Base-by-base conservation (phyloP, 2,888 invertebrate genomes). In the Tenthredo livida region DNA sequence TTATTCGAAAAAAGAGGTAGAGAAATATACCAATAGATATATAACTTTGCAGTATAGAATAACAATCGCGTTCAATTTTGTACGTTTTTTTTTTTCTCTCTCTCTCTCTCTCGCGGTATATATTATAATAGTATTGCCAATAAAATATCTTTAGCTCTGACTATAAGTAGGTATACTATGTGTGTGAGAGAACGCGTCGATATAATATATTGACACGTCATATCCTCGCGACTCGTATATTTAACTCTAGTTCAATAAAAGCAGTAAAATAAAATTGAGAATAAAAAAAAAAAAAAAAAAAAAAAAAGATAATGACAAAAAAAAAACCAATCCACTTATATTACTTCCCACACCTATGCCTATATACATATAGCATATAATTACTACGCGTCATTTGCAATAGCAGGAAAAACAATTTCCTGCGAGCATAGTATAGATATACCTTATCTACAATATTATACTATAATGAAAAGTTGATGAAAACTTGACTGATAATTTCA, bases 371-470 rank as follows among this genome's bases (percentile, higher is more conserved):
- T n/a, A 50, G 12, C 1, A 17, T 54, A 54, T n/a, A 54, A 54
- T 54, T 54, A 54, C n/a, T 54, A 54, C 54, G 54, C 54, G 54
- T 54, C 54, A 54, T 54, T 54, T n/a, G n/a, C 54, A 54, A 54
- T n/a, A n/a, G 6, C n/a, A 54, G 54, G n/a, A 54, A 54, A 54
- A 54, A 54, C 6, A 50, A 50, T 50, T 50, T 50, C 50, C 50
- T 50, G 5, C 6, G 17, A 15, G 50, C 17, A 43, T 10, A 43
- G n/a, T 54, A 54, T n/a, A 50, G 17, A 7, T n/a, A 6, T 6
- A 17, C 17, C 6, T 54, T n/a, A 54, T 54, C n/a, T 17, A 54
- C n/a, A 7, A 54, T 54, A 54, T 54, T 54, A 54, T 5, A 50
- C 6, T 7, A 54, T 7, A 47, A 47, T 54, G 54, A 54, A 54